Base-by-base conservation (phyloP, 2,113 vertebrate genomes). In the Nesogale talazaci region DNA sequence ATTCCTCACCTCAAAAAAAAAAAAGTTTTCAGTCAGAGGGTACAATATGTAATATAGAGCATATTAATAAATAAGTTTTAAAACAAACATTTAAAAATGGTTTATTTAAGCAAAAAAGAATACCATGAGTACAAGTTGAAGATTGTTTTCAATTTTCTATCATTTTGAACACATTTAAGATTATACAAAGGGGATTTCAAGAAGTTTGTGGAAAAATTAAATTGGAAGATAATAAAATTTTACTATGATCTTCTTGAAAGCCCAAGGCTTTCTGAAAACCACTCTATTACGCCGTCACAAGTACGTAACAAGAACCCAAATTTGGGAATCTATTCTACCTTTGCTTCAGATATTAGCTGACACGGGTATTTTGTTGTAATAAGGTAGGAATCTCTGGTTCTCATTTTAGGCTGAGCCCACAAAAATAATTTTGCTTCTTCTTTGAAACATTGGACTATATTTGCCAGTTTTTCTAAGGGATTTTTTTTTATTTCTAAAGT, bases 401-500 rank as follows among this genome's bases (percentile, higher is more conserved):
- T 94, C 65, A 80, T 77, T 91, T 88, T 89, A 84, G 59, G 40
- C 25, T 77, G 20, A 83, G 23, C 11, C 63, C 52, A 46, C 57
- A 83, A 89, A 89, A 63, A 3, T 17, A 12, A 34, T 46, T 52
- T 11, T 52, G 46, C 46, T 52, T 90, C 77, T 3, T 89, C 80
- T 79, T 88, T 65, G 3, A 65, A 92, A 78, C 31, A 31, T 40
- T 86, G 59, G 46, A 76, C 75, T 83, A 2, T 25, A 69, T 75
- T 88, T 92, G 31, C 46, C 29, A 89, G 52, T 42, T 81, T 40
- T 89, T 91, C 83, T 89, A 70, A 70, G 89, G 6, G 38, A 86
- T 40, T 22, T 2, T 89, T 89, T 94, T 83, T 20, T 25, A 20
- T 59, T 83, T 88, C 92, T 83, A 90, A 82, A 94, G 31, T 65